These are phyloP conservation scores for Apis cerana DNA, from an alignment of 1,140 invertebrate genomes.

Conservation along the genomic window DNA sequence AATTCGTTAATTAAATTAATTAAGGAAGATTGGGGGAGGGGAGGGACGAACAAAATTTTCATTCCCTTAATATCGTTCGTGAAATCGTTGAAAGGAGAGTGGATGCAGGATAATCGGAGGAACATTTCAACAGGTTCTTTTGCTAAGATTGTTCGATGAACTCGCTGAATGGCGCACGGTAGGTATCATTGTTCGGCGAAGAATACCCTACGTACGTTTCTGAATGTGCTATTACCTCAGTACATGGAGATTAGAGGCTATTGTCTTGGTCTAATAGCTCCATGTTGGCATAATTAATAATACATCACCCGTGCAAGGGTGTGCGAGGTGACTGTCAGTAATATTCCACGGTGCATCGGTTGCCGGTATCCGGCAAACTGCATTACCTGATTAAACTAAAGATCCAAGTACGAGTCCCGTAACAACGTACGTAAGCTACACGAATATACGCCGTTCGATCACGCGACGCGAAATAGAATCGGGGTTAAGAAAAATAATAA, in stretches of 20 bases:
- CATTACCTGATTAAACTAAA: slow-evolving; percentile 47
- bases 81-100: too few relatives aligned
- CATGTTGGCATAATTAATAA: slow-evolving; percentile 63
- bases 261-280: slow-evolving; percentile 61
- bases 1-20: background rate
- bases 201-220: slow-evolving; percentile 20
- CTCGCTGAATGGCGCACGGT: background rate
- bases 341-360: slow-evolving; percentile 44
- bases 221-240: slow-evolving; percentile 46
- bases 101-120: too few relatives aligned
- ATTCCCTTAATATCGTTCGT: too few relatives aligned
- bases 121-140: background rate
- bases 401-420: slow-evolving; percentile 8
- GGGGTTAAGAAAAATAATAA: too few relatives aligned
- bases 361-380: slow-evolving; percentile 32
- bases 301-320: slow-evolving; percentile 51
- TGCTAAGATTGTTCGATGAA: background rate
- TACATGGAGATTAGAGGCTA: slow-evolving; percentile 49
- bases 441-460: background rate
- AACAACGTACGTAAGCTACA: background rate
- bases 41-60: background rate
- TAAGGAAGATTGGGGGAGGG: background rate
- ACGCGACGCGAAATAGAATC: background rate
- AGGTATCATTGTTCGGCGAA: slow-evolving; percentile 34
- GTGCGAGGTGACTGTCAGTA: slow-evolving; percentile 37